phyloP scores from a whole-genome alignment of 2,888 invertebrate species.

The Catonia carolina region DNA sequence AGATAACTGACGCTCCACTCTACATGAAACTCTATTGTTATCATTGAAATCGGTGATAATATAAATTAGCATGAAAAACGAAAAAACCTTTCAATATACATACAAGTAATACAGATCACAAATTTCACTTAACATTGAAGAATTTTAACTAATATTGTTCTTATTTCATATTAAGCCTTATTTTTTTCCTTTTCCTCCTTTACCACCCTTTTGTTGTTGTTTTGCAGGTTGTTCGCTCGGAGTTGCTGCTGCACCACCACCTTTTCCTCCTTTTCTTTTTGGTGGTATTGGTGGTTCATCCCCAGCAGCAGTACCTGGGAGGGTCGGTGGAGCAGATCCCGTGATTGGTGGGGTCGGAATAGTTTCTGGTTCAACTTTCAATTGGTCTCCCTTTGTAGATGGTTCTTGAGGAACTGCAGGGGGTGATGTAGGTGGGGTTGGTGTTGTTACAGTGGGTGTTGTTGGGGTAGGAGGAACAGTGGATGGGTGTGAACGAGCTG shows the following conservation, averaged over 20 bases:
- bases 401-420: constrained; percentile 7
- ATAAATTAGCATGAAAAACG: too few relatives aligned
- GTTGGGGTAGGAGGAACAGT: constrained; percentile 24
- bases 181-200: background rate
- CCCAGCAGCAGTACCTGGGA: constrained; percentile 4
- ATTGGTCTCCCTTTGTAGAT: background rate
- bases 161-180: too few relatives aligned
- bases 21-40: too few relatives aligned
- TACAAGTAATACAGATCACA: too few relatives aligned
- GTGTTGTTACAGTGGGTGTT: constrained; percentile 25
- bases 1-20: too few relatives aligned
- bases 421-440: constrained; percentile 23
- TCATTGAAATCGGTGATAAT: too few relatives aligned
- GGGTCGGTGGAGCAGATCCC: background rate
- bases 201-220: background rate
- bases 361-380: constrained; percentile 27
- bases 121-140: too few relatives aligned
- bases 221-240: background rate
- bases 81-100: too few relatives aligned
- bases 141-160: too few relatives aligned
- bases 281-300: constrained; percentile 35
- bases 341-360: constrained; percentile 23
- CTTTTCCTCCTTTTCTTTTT: constrained; percentile 30
- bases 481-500: constrained; percentile 11
- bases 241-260: background rate